Percentiles rank a stretch among this genome's conserved stretches.
Conservation (phyloP, 2,113 vertebrate genomes). For the Nothobranchius furzeri region DNA sequence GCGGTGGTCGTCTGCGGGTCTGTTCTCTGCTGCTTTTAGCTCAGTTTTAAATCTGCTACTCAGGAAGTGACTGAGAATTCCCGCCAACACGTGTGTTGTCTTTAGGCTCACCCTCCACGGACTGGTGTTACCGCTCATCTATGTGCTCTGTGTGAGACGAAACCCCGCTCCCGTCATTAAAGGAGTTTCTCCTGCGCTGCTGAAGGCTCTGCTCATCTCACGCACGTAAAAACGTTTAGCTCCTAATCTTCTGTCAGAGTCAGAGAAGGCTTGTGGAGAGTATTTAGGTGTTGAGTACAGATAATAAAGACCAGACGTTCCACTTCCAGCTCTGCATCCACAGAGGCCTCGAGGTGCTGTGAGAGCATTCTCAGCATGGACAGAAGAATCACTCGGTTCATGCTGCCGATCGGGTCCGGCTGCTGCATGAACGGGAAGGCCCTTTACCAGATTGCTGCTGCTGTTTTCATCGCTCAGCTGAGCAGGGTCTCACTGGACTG, state of each 20-base stretch:
- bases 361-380: neutral
- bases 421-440: neutral
- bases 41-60: too few species aligned
- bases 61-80: too few species aligned
- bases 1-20: neutral
- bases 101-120: neutral
- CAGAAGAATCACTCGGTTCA: neutral
- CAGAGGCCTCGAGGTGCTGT: neutral
- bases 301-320: neutral
- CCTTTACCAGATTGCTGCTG: neutral
- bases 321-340: neutral
- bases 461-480: neutral
- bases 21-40: neutral
- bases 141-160: neutral
- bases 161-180: neutral
- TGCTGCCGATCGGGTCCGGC: neutral
- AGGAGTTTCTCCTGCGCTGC: neutral
- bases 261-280: neutral
- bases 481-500: neutral
- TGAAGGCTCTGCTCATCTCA: neutral
- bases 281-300: neutral
- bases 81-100: neutral
- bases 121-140: neutral
- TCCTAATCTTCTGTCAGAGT: neutral
- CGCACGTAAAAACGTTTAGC: neutral